Base-by-base conservation (phyloP, 2,888 invertebrate genomes). In the Luperina testacea region DNA sequence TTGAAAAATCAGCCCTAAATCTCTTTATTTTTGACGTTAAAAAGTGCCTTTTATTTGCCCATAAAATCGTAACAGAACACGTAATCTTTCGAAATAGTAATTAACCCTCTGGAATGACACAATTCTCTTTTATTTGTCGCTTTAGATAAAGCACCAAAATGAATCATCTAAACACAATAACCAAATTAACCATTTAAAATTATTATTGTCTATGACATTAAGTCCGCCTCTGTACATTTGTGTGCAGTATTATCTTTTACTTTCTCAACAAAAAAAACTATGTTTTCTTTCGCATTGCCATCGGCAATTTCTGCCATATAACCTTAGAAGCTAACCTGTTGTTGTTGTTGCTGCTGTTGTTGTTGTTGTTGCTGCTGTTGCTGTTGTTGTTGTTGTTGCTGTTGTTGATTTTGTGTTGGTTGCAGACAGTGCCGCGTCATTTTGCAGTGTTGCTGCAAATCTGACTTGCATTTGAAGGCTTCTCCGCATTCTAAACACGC, bases 401-500 rank as follows among this genome's bases (percentile, higher is more conserved):
- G 93, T 17, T 96, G 95, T 13, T 96, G 95, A 57, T 96, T 95
- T 79, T 96, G 92, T 88, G 96, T 95, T 87, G 84, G 3, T 45
- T 24, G 87, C 65, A 93, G 82, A 85, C 96, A 96, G 77, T 97
- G 97, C 90, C 97, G 97, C 80, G 97, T 96, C 64, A 97, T 93
- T 90, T 97, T 97, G 89, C 97, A 97, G 92, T 98, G 98, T 87
- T 98, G 97, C 87, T 97, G 97, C 85, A 98, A 94, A 85, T 98
- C 98, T 32, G 97, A 95, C 92, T 98, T 98, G 88, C 97, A 97
- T 88, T 98, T 97, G 94, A 98, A 98, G 24, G 98, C 98, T 93
- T 98, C 98, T 38, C 98, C 98, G 90, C 98, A 98, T 86, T 98
- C 98, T 73, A 98, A 97, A 90, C 98, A 98, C 20, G 98, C 97